A percentile compares a stretch with the other conserved stretches of the same genome.
phyloP scores from a whole-genome alignment of 2,113 vertebrate species.

The Ascaphus truei region DNA sequence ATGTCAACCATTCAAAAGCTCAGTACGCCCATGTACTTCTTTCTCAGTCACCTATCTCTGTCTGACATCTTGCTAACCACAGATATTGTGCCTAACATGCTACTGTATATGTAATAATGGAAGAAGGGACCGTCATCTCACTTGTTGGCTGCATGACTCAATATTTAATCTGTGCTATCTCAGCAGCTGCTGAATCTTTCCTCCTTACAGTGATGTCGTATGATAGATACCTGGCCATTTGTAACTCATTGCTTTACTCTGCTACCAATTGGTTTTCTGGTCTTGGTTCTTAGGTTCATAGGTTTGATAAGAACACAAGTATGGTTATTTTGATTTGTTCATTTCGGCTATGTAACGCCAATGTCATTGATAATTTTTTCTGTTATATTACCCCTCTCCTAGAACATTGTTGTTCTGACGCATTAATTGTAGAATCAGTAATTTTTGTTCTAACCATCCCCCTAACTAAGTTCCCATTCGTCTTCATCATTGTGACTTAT shows the following conservation, averaged over 20 bases:
- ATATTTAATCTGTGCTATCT: too few species aligned
- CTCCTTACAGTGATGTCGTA: constrained; percentile 49
- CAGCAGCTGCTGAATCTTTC: too few species aligned
- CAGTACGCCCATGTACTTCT: too few species aligned
- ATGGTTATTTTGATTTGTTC: neutral
- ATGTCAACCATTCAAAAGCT: too few species aligned
- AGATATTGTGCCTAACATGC: too few species aligned
- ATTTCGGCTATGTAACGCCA: neutral
- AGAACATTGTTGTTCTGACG: neutral
- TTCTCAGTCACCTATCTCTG: too few species aligned
- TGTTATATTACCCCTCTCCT: neutral
- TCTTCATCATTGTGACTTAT: constrained; percentile 13
- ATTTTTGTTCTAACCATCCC: neutral
- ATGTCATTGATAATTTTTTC: neutral
- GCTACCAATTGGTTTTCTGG: constrained; percentile 23
- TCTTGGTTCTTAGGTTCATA: constrained; percentile 31
- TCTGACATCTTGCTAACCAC: too few species aligned
- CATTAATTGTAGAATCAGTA: neutral
- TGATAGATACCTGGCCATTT: constrained; percentile 46
- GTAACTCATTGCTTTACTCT: constrained; percentile 44
- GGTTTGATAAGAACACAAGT: neutral
- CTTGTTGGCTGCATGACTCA: too few species aligned
- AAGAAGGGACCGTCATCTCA: too few species aligned
- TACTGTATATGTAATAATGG: too few species aligned
- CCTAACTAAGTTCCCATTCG: neutral